Percentiles rank a stretch among this genome's conserved stretches.
phyloP scores from a whole-genome alignment of 2,888 invertebrate species.

The Phaonia tiefii region DNA sequence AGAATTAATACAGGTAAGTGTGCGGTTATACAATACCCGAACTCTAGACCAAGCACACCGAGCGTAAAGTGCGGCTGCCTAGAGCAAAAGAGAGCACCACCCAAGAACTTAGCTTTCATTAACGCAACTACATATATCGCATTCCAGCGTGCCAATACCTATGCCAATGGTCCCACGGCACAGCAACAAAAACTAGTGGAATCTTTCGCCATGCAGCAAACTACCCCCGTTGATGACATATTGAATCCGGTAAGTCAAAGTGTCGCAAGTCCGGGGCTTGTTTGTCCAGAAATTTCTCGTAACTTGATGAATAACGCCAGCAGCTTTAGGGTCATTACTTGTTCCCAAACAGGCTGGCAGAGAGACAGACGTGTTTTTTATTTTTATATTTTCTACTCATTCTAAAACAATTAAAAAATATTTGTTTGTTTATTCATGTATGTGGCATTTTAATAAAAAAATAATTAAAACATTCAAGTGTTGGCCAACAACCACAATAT shows the following conservation, averaged over 20 bases:
- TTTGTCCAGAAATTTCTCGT: neutral
- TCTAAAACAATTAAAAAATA: constrained; percentile 55
- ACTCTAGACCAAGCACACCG: neutral
- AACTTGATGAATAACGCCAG: too few species aligned
- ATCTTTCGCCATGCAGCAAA: constrained; percentile 71
- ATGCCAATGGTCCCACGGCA: constrained; percentile 75
- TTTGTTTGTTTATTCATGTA: constrained; percentile 28
- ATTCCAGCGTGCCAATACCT: constrained; percentile 75
- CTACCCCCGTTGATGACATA: constrained; percentile 76
- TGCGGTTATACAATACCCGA: constrained; percentile 51
- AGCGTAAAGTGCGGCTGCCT: neutral
- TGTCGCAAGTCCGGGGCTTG: too few species aligned
- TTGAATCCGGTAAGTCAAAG: constrained; percentile 76
- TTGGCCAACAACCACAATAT: constrained; percentile 32
- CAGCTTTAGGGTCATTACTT: neutral
- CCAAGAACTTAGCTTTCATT: constrained; percentile 29
- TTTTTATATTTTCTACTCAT: constrained; percentile 29
- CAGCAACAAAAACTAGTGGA: constrained; percentile 61
- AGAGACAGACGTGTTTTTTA: constrained; percentile 34
- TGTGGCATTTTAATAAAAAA: constrained; percentile 39
- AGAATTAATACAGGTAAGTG: constrained; percentile 78
- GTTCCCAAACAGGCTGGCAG: neutral
- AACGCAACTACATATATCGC: neutral
- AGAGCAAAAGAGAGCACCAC: constrained; percentile 15
- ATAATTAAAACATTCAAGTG: constrained; percentile 46